Evolutionary conservation across 2,113 vertebrate genomes (phyloP).

Genomic region (Pseudorasbora parva): DNA sequence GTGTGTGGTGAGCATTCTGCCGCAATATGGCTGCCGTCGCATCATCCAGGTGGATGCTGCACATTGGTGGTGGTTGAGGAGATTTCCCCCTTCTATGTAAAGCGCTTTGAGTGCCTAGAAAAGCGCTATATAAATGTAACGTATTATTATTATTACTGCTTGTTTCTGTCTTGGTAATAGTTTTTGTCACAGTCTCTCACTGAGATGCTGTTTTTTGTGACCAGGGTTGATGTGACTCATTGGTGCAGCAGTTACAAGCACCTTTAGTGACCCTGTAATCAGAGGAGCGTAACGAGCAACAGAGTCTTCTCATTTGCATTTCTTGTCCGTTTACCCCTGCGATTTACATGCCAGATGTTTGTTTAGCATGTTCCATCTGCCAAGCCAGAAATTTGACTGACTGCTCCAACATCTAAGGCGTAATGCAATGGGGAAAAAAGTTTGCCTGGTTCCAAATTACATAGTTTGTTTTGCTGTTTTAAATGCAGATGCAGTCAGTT

Average conservation of each 20-base stretch:
- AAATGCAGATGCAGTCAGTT: too few species aligned
- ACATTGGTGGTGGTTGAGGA: too few species aligned
- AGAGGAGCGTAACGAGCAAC: not conserved
- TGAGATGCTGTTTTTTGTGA: constrained; percentile 42
- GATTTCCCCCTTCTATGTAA: too few species aligned
- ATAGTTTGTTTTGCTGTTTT: too few species aligned
- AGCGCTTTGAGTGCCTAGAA: too few species aligned
- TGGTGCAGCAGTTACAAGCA: not conserved
- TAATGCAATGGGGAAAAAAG: too few species aligned
- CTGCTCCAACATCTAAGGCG: not conserved
- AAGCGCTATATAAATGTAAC: too few species aligned
- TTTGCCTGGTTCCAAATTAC: too few species aligned
- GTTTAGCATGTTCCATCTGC: not conserved
- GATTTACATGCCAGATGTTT: constrained; percentile 39
- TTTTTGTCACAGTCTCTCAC: constrained; percentile 9
- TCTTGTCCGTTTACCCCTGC: not conserved
- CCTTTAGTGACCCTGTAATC: not conserved
- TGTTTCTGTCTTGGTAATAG: not conserved
- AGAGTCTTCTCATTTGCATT: constrained; percentile 39
- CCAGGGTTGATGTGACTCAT: not conserved
- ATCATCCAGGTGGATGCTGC: too few species aligned
- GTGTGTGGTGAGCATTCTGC: too few species aligned
- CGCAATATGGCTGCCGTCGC: too few species aligned
- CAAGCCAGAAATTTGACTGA: constrained; percentile 24
- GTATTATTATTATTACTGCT: too few species aligned